These are phyloP conservation scores for Calameuta pallipes DNA, from an alignment of 2,888 invertebrate genomes.

Conservation along the genomic window DNA sequence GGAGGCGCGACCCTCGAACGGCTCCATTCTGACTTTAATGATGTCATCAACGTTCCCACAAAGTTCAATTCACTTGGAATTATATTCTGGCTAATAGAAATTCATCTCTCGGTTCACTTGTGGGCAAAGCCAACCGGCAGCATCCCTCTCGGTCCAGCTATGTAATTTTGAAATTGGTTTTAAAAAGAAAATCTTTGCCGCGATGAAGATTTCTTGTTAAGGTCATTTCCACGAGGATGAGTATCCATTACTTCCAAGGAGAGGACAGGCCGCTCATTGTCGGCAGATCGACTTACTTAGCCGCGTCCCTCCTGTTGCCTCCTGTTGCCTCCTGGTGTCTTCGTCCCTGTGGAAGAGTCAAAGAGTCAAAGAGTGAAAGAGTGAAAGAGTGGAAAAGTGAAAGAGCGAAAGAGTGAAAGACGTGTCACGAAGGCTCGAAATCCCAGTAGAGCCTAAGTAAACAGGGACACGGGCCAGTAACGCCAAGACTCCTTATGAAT, in stretches of 20 bases:
- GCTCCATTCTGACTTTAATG: slow-evolving; percentile 22
- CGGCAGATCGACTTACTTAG: slow-evolving; percentile 1
- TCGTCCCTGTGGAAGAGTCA: not conserved
- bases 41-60: slow-evolving; percentile 32
- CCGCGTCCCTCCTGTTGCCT: not conserved
- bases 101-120: not conserved
- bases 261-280: slow-evolving; percentile 34
- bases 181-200: not conserved
- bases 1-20: slow-evolving; percentile 26
- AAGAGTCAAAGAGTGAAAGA: not conserved
- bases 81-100: not conserved
- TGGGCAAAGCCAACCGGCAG: not conserved
- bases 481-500: not conserved
- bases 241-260: slow-evolving; percentile 42
- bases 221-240: slow-evolving; percentile 12
- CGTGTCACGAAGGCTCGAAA: slow-evolving; percentile 1
- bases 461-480: slow-evolving; percentile 25
- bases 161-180: not conserved
- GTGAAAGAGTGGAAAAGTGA: not conserved
- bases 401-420: not conserved
- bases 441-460: slow-evolving; percentile 33
- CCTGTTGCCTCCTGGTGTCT: not conserved
- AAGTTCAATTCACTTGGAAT: slow-evolving; percentile 1
- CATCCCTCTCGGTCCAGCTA: not conserved
- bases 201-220: slow-evolving; percentile 5